Percentiles rank a stretch among this genome's conserved stretches.
These are phyloP conservation scores for Elaeidobius kamerunicus DNA, from an alignment of 2,888 invertebrate species.

Conservation along the genomic window DNA sequence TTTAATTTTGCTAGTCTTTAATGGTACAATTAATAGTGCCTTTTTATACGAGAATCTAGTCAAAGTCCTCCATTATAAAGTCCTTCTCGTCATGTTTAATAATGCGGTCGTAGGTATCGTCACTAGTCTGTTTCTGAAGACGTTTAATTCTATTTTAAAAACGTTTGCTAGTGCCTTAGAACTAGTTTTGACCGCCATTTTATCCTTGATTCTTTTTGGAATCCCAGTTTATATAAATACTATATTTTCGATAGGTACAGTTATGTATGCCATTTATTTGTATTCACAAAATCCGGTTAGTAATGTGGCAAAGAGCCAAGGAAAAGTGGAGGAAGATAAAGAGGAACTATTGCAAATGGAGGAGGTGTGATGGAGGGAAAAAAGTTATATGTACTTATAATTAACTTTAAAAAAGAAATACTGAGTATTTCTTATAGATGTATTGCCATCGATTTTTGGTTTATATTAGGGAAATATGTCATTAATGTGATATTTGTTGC, in stretches of 20 bases:
- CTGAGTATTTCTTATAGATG: background rate
- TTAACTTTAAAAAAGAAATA: background rate
- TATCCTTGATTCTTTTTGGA: slow-evolving; percentile 81
- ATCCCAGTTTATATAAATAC: slow-evolving; percentile 84
- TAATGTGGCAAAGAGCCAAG: slow-evolving; percentile 46
- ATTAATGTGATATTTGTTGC: slow-evolving; percentile 17
- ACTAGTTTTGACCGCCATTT: slow-evolving; percentile 82
- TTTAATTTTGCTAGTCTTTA: slow-evolving; percentile 63
- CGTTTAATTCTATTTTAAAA: slow-evolving; percentile 91
- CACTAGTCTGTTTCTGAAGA: slow-evolving; percentile 90
- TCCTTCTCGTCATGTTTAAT: slow-evolving; percentile 80
- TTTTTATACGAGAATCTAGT: slow-evolving; percentile 57
- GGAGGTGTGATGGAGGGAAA: slow-evolving; percentile 17
- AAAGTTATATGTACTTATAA: no score
- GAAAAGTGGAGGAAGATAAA: slow-evolving; percentile 2
- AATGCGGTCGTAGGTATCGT: slow-evolving; percentile 90
- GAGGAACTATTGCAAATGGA: slow-evolving; percentile 22
- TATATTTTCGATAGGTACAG: slow-evolving; percentile 74
- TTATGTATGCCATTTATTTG: slow-evolving; percentile 77
- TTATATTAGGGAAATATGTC: background rate
- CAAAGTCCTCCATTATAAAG: slow-evolving; percentile 63
- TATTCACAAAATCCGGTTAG: slow-evolving; percentile 89
- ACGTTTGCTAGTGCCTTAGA: slow-evolving; percentile 95
- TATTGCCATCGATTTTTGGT: background rate
- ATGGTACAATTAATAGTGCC: slow-evolving; percentile 62